Conservation (phyloP, 1,140 invertebrate genomes). For the Lutraria rhynchaena region DNA sequence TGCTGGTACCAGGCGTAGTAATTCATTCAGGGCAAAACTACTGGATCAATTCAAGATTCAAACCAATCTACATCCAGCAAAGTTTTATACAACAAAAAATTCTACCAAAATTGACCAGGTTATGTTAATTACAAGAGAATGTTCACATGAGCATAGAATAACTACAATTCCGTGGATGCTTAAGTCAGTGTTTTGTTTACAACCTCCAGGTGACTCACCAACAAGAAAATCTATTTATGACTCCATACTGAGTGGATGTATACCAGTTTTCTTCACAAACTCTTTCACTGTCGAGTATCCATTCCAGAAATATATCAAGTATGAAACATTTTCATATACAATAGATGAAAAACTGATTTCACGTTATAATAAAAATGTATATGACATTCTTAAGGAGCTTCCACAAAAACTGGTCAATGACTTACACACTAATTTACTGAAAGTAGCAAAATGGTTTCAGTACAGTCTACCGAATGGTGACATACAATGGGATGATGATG, state of each 20-base stretch:
- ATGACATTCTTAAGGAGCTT: slow-evolving; percentile 58
- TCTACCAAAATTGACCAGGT: slow-evolving; percentile 47
- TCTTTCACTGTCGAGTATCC: slow-evolving; percentile 59
- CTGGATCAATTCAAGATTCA: slow-evolving; percentile 66
- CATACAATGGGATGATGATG: slow-evolving; percentile 51
- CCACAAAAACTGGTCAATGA: slow-evolving; percentile 45
- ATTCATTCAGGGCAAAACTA: slow-evolving; percentile 59
- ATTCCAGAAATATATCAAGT: slow-evolving; percentile 63
- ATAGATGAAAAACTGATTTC: slow-evolving; percentile 41
- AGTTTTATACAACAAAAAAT: slow-evolving; percentile 22
- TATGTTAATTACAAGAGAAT: slow-evolving; percentile 68
- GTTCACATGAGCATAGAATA: slow-evolving; percentile 45
- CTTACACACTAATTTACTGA: slow-evolving; percentile 58
- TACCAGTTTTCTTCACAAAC: slow-evolving; percentile 70
- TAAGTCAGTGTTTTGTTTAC: slow-evolving; percentile 71
- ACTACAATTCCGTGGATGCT: slow-evolving; percentile 72
- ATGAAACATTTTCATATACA: slow-evolving; percentile 65
- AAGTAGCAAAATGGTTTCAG: slow-evolving; percentile 68
- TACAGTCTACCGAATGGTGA: slow-evolving; percentile 58
- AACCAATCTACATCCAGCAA: slow-evolving; percentile 45
- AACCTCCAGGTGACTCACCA: slow-evolving; percentile 74
- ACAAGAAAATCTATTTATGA: slow-evolving; percentile 77
- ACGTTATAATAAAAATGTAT: slow-evolving; percentile 42
- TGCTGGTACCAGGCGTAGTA: slow-evolving; percentile 54
- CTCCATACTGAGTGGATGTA: slow-evolving; percentile 71